These are phyloP conservation scores for Gallinago jamesoni DNA, from an alignment of 2,113 vertebrate species.

Conservation along the genomic window DNA sequence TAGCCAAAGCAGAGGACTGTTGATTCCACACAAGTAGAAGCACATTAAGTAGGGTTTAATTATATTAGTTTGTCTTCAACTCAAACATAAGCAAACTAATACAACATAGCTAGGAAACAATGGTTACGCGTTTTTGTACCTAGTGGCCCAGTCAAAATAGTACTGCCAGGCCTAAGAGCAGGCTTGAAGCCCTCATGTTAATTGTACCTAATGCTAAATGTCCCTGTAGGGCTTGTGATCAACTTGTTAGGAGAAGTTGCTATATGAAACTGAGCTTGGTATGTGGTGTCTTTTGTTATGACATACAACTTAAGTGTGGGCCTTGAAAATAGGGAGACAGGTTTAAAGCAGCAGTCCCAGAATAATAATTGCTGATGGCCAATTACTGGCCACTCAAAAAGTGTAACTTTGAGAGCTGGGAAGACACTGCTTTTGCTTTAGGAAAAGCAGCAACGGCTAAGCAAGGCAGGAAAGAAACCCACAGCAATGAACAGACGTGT, in stretches of 20 bases:
- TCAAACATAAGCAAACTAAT: not conserved
- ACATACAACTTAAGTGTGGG: not conserved
- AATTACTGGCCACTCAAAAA: not conserved
- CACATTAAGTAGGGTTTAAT: not conserved
- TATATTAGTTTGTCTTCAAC: not conserved
- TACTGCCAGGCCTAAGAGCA: not conserved
- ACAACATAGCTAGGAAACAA: not conserved
- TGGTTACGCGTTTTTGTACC: not conserved
- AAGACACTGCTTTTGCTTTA: not conserved
- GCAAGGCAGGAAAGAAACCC: not conserved
- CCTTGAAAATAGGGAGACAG: not conserved
- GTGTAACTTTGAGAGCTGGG: not conserved
- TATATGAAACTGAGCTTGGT: not conserved
- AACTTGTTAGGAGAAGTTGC: not conserved
- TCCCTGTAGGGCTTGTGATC: not conserved
- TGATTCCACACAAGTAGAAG: not conserved
- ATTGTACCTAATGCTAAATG: not conserved
- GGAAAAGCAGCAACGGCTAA: not conserved
- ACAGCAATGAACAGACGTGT: not conserved
- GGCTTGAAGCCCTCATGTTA: not conserved
- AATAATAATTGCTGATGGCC: not conserved
- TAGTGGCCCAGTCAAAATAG: not conserved
- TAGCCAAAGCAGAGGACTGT: not conserved
- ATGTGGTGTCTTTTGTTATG: not conserved
- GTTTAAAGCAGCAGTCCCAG: not conserved